These are phyloP conservation scores for Nasonovia ribisnigri DNA, from an alignment of 2,888 invertebrate species.

Conservation along the genomic window DNA sequence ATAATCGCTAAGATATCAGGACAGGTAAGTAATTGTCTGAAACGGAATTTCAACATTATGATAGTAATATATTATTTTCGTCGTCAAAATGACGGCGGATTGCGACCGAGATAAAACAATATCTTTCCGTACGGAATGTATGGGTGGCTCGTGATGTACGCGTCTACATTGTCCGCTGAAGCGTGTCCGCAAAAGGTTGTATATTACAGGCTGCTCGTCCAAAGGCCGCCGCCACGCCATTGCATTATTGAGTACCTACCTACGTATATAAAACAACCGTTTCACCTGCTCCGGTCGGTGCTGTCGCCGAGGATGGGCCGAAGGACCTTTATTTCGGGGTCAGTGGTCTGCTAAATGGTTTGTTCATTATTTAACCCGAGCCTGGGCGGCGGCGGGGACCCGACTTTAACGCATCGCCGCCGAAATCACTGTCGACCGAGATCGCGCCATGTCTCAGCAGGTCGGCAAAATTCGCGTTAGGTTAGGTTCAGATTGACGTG, in stretches of 20 bases:
- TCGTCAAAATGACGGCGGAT: neutral
- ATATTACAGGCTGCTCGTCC: neutral
- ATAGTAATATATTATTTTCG: neutral
- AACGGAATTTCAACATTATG: neutral
- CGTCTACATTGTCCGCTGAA: neutral
- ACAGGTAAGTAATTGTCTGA: neutral
- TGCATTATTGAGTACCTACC: neutral
- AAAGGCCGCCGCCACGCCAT: neutral
- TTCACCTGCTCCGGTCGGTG: neutral
- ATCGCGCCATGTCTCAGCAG: neutral
- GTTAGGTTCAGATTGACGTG: neutral
- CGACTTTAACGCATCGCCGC: neutral
- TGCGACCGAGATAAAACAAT: neutral
- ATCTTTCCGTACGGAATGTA: neutral
- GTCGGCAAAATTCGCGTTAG: neutral
- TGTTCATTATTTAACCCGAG: slow-evolving; percentile 23
- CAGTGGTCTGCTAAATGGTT: slow-evolving; percentile 44
- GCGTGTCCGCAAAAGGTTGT: neutral
- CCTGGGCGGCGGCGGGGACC: neutral
- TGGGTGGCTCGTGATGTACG: neutral
- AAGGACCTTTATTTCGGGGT: neutral
- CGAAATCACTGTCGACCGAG: neutral
- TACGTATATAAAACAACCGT: neutral
- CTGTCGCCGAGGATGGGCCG: neutral
- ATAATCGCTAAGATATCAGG: neutral